These are phyloP conservation scores for Hirtodrosophila cameraria DNA, from an alignment of 2,888 invertebrate genomes.

Conservation along the genomic window DNA sequence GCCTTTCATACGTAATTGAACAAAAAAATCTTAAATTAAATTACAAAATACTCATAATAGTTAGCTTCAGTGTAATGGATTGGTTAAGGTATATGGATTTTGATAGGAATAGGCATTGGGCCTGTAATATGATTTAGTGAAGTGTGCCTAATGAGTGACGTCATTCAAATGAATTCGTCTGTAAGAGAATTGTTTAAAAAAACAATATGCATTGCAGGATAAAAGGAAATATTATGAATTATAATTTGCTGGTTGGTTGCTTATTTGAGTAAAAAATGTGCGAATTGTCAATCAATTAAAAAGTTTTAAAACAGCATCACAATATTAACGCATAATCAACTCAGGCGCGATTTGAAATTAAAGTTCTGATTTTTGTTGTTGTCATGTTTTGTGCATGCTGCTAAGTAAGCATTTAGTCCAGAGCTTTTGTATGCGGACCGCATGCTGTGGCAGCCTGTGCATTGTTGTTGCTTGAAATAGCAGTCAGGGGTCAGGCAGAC, in stretches of 20 bases:
- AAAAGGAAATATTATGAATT: conserved; percentile 48
- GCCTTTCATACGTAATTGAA: conserved; percentile 4
- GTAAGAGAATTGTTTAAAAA: conserved; percentile 26
- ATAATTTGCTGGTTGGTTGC: conserved; percentile 28
- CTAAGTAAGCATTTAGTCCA: conserved; percentile 13
- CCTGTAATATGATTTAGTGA: conserved; percentile 29
- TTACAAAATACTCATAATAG: conserved; percentile 18
- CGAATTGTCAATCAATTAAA: conserved; percentile 74
- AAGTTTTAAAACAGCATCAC: conserved; percentile 62
- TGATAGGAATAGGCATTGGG: not conserved
- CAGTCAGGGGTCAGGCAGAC: conserved; percentile 7
- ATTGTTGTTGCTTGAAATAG: conserved; percentile 58
- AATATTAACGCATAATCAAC: conserved; percentile 79
- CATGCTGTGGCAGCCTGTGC: conserved; percentile 55
- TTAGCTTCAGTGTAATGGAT: not conserved
- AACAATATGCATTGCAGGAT: conserved; percentile 22
- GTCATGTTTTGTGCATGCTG: conserved; percentile 23
- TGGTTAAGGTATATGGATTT: not conserved
- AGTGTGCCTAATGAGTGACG: conserved; percentile 52
- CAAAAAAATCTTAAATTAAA: conserved; percentile 35
- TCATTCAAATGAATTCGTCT: conserved; percentile 48
- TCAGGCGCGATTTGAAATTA: conserved; percentile 81
- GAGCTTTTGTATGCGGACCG: conserved; percentile 42
- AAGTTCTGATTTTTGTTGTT: conserved; percentile 25
- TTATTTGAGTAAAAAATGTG: conserved; percentile 31